phyloP scores from a whole-genome alignment of 2,113 vertebrate species.

The Hemicordylus capensis region DNA sequence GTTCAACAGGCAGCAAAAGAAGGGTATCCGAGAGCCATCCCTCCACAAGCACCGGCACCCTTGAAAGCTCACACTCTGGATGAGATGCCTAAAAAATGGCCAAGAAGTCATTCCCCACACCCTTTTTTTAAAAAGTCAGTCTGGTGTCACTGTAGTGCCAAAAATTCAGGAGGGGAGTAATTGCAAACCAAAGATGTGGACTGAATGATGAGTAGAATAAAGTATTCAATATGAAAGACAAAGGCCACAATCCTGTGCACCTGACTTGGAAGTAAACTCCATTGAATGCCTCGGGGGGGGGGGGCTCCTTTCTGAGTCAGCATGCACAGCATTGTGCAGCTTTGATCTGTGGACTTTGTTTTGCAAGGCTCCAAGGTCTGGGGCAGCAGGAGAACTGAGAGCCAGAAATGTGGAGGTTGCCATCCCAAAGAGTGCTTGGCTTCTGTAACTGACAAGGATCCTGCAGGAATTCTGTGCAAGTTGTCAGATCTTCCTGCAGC shows the following conservation, averaged over 20 bases:
- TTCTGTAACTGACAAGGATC: background rate
- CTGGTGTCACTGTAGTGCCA: background rate
- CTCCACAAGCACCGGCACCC: background rate
- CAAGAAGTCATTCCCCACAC: background rate
- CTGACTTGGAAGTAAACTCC: no score
- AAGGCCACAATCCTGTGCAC: no score
- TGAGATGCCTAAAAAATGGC: background rate
- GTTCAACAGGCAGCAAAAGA: background rate
- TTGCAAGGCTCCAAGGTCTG: background rate
- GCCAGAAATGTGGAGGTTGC: background rate
- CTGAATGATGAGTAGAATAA: background rate
- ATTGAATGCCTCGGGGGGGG: no score
- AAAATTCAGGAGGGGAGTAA: background rate
- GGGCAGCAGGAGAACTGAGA: background rate
- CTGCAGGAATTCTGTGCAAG: background rate
- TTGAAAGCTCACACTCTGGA: background rate
- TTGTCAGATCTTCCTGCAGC: background rate
- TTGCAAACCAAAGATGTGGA: background rate
- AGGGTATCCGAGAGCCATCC: background rate
- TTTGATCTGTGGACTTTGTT: background rate
- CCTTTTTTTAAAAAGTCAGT: background rate
- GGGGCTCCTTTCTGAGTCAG: no score
- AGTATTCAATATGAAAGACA: background rate
- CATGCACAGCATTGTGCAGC: no score
- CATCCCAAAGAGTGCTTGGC: background rate